A percentile compares a stretch with the other conserved stretches of the same genome.
Conservation (phyloP, 2,113 vertebrate species). For the Ia io region DNA sequence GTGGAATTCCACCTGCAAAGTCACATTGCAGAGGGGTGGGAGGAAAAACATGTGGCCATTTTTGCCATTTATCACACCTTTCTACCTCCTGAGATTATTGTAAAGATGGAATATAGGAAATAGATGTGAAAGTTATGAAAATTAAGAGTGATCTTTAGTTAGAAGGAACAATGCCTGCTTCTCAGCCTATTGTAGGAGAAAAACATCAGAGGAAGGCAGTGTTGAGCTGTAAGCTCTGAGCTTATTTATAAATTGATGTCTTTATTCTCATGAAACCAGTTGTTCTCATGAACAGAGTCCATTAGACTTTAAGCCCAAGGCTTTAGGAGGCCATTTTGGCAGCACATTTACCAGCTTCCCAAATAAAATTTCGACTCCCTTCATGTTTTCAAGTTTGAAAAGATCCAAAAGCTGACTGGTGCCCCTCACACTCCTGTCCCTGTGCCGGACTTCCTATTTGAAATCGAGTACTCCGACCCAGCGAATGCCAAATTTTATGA, state of each 20-base stretch:
- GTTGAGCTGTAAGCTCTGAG: neutral
- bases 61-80: neutral
- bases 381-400: constrained; percentile 86
- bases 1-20: neutral
- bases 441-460: constrained; percentile 94
- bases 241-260: neutral
- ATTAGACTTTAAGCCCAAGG: neutral
- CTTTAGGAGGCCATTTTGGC: neutral
- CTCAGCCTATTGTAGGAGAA: neutral
- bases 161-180: neutral
- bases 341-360: neutral
- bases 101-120: neutral
- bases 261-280: constrained; percentile 21
- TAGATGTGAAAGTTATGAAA: neutral
- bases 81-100: neutral
- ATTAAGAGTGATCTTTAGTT: neutral
- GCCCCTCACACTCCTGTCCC: constrained; percentile 84
- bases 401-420: constrained; percentile 90
- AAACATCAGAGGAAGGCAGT: neutral
- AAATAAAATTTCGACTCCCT: constrained; percentile 26
- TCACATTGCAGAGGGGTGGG: neutral
- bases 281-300: neutral
- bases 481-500: constrained; percentile 92
- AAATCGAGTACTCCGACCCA: constrained; percentile 91
- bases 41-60: neutral